Evolutionary conservation across 2,113 vertebrate species (phyloP).

Genomic region (Silurus asotus): DNA sequence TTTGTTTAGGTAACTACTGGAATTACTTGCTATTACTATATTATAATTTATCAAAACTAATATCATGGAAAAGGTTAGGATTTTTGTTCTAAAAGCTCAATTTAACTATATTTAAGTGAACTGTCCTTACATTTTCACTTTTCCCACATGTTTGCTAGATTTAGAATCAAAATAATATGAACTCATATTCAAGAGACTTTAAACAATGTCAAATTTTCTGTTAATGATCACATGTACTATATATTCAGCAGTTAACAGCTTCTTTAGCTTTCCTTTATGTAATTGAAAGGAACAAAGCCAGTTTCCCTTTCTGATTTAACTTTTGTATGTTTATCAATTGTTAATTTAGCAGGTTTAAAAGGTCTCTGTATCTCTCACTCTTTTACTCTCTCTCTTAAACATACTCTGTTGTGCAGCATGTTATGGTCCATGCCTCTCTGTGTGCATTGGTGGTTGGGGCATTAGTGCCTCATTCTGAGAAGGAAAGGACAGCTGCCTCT

Average conservation of each 20-base stretch:
- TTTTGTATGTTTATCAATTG: not conserved
- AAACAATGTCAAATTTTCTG: not conserved
- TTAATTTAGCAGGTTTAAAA: not conserved
- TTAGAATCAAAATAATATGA: not conserved
- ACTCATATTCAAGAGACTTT: not conserved
- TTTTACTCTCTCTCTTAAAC: not conserved
- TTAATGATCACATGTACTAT: not conserved
- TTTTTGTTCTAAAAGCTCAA: not conserved
- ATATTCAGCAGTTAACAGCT: not conserved
- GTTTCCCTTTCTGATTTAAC: not conserved
- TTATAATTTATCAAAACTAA: not conserved
- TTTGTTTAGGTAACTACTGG: not conserved
- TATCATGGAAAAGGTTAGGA: not conserved
- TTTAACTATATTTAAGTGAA: not conserved
- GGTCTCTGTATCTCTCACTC: not conserved
- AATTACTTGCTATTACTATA: not conserved
- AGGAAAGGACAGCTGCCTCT: conserved; percentile 70
- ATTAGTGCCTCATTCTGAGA: conserved; percentile 59
- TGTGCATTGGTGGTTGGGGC: conserved; percentile 74
- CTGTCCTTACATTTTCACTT: not conserved
- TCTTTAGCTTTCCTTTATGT: not conserved
- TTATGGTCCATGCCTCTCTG: conserved; percentile 76
- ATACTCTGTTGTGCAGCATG: conserved; percentile 65
- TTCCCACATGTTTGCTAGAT: not conserved
- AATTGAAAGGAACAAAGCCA: not conserved